A percentile compares a stretch with the other conserved stretches of the same genome.
Conservation (phyloP, 2,797 vertebrate species). For the Amphiprion clarkii region DNA sequence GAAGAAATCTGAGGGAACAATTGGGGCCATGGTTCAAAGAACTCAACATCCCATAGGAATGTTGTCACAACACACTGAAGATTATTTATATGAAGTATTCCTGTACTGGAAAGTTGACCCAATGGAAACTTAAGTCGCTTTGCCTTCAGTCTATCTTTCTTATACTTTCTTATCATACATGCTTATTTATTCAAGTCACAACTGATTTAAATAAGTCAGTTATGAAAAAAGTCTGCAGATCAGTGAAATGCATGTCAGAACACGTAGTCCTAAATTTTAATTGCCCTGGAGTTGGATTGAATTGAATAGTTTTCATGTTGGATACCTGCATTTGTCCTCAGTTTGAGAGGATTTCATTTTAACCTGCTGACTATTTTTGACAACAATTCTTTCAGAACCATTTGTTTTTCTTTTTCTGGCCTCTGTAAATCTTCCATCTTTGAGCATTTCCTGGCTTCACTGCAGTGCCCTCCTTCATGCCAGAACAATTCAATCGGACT, state of each 20-base stretch:
- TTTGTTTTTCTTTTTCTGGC: not conserved
- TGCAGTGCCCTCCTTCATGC: constrained; percentile 2
- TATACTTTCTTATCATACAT: not conserved
- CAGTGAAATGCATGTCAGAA: not conserved
- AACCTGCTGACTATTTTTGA: not conserved
- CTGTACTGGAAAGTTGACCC: not conserved
- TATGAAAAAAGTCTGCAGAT: not conserved
- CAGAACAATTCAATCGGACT: constrained; percentile 40
- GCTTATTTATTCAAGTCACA: not conserved
- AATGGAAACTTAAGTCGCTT: no score
- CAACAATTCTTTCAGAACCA: not conserved
- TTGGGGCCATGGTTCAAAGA: no score
- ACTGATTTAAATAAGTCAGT: no score
- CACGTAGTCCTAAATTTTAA: not conserved
- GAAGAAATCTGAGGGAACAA: no score
- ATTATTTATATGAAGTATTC: no score
- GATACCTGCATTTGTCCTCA: not conserved
- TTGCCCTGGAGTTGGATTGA: not conserved
- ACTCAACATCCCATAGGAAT: no score
- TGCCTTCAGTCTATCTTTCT: no score
- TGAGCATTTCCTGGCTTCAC: not conserved
- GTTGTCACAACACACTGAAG: no score
- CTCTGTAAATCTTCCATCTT: constrained; percentile 14
- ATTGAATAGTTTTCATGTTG: not conserved
- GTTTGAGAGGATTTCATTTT: not conserved